A percentile compares a stretch with the other conserved stretches of the same genome.
Evolutionary conservation across 2,888 invertebrate species (phyloP).

Genomic region (Sphaerophoria rueppellii): DNA sequence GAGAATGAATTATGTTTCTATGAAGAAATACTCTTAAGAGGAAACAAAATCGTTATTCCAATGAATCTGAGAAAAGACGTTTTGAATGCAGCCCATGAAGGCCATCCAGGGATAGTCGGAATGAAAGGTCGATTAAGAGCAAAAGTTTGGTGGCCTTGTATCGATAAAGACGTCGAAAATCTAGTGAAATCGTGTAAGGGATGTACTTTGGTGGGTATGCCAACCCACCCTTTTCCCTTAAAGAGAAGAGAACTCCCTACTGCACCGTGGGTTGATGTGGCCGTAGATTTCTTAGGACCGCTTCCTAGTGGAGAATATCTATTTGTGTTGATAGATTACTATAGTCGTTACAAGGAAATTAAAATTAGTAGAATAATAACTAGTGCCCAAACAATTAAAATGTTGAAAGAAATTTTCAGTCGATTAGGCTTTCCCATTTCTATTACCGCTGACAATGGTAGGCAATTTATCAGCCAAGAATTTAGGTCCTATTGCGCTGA

Average conservation of each 20-base stretch:
- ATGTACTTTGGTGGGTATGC: slow-evolving; percentile 41
- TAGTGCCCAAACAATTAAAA: slow-evolving; percentile 26
- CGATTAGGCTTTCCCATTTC: slow-evolving; percentile 74
- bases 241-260: slow-evolving; percentile 23
- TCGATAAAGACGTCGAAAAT: slow-evolving; percentile 75
- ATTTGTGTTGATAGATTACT: slow-evolving; percentile 54
- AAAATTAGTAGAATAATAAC: slow-evolving; percentile 33
- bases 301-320: slow-evolving; percentile 36
- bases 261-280: slow-evolving; percentile 16
- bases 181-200: slow-evolving; percentile 40
- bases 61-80: slow-evolving; percentile 22
- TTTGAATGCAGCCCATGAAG: slow-evolving; percentile 73
- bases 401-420: slow-evolving; percentile 74
- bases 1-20: slow-evolving; percentile 44
- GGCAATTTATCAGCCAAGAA: slow-evolving; percentile 65
- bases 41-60: slow-evolving; percentile 30
- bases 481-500: slow-evolving; percentile 58
- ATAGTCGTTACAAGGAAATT: slow-evolving; percentile 36
- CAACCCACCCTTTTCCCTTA: slow-evolving; percentile 10
- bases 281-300: slow-evolving; percentile 21
- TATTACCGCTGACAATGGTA: slow-evolving; percentile 75
- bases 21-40: slow-evolving; percentile 30
- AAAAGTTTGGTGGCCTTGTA: slow-evolving; percentile 79
- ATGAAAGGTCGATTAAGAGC: slow-evolving; percentile 75
- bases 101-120: slow-evolving; percentile 77